These are phyloP conservation scores for Cliona cf. orientalis DNA, from an alignment of 37 sponge, comb jelly and placozoan species.

Conservation along the genomic window DNA sequence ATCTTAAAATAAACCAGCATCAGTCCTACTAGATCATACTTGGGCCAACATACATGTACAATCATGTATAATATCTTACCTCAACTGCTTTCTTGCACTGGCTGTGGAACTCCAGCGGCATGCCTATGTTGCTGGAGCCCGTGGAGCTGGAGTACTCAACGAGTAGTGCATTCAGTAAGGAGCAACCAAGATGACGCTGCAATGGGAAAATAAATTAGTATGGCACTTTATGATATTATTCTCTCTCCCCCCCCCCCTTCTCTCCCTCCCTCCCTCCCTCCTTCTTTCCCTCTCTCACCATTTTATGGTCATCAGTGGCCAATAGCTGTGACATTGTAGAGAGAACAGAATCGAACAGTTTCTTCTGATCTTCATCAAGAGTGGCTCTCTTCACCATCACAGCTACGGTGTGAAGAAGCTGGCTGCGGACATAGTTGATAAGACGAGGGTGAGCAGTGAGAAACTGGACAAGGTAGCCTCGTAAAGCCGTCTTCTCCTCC, in stretches of 20 bases:
- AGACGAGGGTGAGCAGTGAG: slow-evolving; percentile 22
- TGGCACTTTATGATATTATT: no score
- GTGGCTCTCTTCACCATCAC: slow-evolving; percentile 64
- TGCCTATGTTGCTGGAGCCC: slow-evolving; percentile 52
- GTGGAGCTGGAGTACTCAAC: slow-evolving; percentile 56
- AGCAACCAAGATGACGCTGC: slow-evolving; percentile 54
- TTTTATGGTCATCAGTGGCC: slow-evolving; percentile 10
- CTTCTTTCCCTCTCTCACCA: no score
- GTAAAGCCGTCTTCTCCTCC: slow-evolving; percentile 31
- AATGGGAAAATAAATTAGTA: neutral
- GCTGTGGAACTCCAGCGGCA: slow-evolving; percentile 62
- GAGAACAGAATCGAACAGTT: slow-evolving; percentile 52
- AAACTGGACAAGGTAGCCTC: slow-evolving; percentile 52
- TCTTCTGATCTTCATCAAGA: slow-evolving; percentile 17
- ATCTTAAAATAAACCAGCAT: neutral
- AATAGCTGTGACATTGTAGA: slow-evolving; percentile 50
- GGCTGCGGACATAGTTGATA: slow-evolving; percentile 29
- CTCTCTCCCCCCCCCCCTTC: no score
- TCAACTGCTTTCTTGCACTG: slow-evolving; percentile 70
- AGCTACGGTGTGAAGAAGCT: slow-evolving; percentile 35
- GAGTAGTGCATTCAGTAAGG: slow-evolving; percentile 63
- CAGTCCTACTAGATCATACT: neutral
- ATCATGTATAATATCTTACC: slow-evolving; percentile 20
- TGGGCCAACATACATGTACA: no score
- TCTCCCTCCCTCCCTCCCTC: no score